phyloP scores from a whole-genome alignment of 1,140 invertebrate species.

The Drosophila ercepeae region DNA sequence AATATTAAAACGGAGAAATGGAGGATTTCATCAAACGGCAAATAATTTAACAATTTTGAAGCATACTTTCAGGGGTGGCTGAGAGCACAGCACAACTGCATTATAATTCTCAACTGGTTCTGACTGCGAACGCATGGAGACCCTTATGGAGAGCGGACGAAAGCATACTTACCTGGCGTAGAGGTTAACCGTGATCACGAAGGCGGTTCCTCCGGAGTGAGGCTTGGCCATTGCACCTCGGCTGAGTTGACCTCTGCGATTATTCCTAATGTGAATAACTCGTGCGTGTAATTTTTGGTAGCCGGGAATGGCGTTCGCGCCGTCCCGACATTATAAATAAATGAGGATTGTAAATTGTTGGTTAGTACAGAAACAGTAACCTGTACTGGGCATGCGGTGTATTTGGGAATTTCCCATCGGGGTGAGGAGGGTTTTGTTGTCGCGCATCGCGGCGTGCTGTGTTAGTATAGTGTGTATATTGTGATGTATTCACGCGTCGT shows the following conservation, averaged over 20 bases:
- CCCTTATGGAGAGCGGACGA: conserved; percentile 21
- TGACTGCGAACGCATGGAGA: neutral
- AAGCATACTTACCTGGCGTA: conserved; percentile 86
- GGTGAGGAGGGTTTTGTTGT: no score
- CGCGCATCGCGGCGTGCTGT: no score
- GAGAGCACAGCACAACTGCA: neutral
- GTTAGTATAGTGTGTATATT: no score
- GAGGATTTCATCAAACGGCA: no score
- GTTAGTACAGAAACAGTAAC: no score
- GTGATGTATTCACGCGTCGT: no score
- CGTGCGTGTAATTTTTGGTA: conserved; percentile 81
- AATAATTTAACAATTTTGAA: neutral
- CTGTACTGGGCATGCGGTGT: no score
- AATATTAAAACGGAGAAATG: conserved; percentile 23
- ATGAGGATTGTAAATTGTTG: conserved; percentile 22
- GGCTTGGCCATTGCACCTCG: conserved; percentile 83
- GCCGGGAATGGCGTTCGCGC: conserved; percentile 83
- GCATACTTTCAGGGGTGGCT: neutral
- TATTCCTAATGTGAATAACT: conserved; percentile 84
- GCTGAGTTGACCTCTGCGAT: conserved; percentile 82
- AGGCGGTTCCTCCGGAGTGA: conserved; percentile 88
- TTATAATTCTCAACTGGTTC: conserved; percentile 62
- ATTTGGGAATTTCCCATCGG: no score
- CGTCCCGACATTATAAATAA: conserved; percentile 64
- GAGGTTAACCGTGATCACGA: conserved; percentile 87